Conservation (phyloP, 2,113 vertebrate species). For the Anguilla rostrata region DNA sequence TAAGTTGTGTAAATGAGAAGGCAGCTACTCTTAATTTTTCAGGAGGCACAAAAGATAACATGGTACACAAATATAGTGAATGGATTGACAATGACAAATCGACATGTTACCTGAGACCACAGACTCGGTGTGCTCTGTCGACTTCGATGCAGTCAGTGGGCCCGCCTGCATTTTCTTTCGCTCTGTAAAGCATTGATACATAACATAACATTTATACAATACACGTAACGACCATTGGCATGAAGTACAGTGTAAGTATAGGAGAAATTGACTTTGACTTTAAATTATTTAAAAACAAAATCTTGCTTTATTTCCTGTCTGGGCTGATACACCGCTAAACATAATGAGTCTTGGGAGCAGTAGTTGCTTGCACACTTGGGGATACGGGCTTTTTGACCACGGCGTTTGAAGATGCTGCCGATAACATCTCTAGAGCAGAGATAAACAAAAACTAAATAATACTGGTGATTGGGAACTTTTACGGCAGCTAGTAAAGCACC, state of each 20-base stretch:
- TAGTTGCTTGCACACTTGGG: neutral
- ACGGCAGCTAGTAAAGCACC: no score
- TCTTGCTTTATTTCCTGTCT: neutral
- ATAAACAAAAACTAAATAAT: neutral
- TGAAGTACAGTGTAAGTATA: neutral
- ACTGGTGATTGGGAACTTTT: no score
- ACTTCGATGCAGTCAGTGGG: neutral
- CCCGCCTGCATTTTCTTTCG: neutral
- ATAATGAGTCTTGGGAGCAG: neutral
- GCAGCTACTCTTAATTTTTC: no score
- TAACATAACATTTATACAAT: no score
- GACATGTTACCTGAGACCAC: neutral
- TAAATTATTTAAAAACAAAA: neutral
- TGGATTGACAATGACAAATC: neutral
- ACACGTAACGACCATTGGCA: neutral
- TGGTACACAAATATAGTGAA: neutral
- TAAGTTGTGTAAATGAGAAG: no score
- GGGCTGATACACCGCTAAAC: neutral
- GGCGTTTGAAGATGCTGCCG: neutral
- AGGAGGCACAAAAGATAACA: no score
- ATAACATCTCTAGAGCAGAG: neutral
- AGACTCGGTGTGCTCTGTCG: neutral
- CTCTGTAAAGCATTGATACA: neutral
- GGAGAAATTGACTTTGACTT: neutral
- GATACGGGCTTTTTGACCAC: neutral